Evolutionary conservation across 1,140 invertebrate genomes (phyloP), one percentile per base, ranked within the genome.

Genomic region (Drosophila nasuta): DNA sequence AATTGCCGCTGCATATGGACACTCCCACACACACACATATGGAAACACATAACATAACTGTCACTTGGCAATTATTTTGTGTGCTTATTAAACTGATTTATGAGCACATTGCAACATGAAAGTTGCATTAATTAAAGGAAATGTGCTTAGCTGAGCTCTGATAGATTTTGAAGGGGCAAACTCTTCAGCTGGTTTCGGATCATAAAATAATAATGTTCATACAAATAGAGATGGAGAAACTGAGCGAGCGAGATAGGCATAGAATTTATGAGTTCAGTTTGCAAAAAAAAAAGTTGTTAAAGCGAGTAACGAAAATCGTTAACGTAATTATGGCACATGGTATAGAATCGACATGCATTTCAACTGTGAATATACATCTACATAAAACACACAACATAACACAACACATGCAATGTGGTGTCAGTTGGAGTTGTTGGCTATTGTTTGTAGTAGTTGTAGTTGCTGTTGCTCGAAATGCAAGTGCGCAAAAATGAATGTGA

Each of bases 401-500:
- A 13, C 13, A 33, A 33, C 33, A 33, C 33, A 33, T 38, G 8
- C 35, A 43, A 25, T 25, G 20, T 5, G 30, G n/a, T 46, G 46
- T 51, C 10, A 49, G 45, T 65, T 33, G 5, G 35, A 33, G 45
- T 69, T 25, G 45, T 69, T 25, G 56, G 56, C 13, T 48, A 48
- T 60, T 66, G 45, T 41, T 76, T 60, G 38, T 30, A 62, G 51
- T 56, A 52, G 56, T 52, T 49, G 10, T 10, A 17, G 38, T 68
- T 75, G 54, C 35, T 41, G 33, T 46, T 33, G 33, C 30, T 33
- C 35, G 45, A 67, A 72, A 66, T 73, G 80, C 59, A 67, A 81
- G 70, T 78, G 75, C 57, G 70, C 76, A 76, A 81, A 76, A 79
- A 70, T 79, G 82, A 76, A 79, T 71, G 56, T 60, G 76, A 75